Percentiles rank a stretch among this genome's conserved stretches.
Evolutionary conservation across 2,113 vertebrate species (phyloP).

Genomic region (Propithecus coquereli): DNA sequence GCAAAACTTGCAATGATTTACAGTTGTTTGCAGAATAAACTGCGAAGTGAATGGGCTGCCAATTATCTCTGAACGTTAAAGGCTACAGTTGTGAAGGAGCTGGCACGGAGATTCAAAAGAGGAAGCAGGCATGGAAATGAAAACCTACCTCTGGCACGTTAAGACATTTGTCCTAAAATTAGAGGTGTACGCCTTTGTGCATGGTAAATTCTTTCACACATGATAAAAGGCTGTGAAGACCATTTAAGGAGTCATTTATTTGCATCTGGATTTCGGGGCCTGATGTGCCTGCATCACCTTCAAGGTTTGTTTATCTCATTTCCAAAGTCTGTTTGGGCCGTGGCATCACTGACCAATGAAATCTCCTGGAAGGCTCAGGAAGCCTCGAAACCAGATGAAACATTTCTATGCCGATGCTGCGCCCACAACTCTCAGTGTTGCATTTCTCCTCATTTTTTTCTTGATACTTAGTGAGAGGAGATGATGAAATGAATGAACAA

Average conservation of each 20-base stretch:
- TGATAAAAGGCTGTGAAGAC: neutral
- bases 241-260: neutral
- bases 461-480: neutral
- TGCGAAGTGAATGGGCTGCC: neutral
- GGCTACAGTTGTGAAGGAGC: neutral
- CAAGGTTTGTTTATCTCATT: neutral
- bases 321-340: neutral
- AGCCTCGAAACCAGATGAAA: too few species aligned
- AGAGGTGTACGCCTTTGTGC: neutral
- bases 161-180: neutral
- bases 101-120: neutral
- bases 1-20: neutral
- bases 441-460: neutral
- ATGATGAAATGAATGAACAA: neutral
- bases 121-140: neutral
- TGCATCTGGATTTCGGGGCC: neutral
- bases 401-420: accelerated
- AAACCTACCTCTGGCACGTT: neutral
- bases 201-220: accelerated
- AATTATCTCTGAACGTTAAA: neutral
- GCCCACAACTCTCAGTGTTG: neutral
- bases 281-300: neutral
- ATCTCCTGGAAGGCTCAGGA: neutral
- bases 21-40: neutral
- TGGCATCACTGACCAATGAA: neutral